A percentile compares a stretch with the other conserved stretches of the same genome.
Conservation (phyloP, 2,113 vertebrate species). For the Bos javanicus region DNA sequence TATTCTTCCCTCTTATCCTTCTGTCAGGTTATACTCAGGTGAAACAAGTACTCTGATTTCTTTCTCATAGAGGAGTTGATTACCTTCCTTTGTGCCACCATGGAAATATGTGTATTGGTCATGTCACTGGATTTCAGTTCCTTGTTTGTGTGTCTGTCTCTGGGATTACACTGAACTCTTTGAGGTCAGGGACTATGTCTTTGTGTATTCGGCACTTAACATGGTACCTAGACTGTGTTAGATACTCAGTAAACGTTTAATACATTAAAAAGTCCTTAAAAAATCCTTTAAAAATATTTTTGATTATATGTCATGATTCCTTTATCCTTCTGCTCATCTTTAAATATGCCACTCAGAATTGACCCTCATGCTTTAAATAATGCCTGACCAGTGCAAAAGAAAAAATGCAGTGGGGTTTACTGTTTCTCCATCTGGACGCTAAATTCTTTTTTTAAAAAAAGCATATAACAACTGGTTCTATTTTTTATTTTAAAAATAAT, state of each 20-base stretch:
- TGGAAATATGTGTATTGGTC: neutral
- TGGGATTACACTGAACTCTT: neutral
- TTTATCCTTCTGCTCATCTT: slow-evolving; percentile 14
- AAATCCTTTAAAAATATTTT: neutral
- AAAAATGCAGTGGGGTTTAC: neutral
- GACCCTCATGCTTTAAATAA: neutral
- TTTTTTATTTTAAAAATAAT: neutral
- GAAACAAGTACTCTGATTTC: neutral
- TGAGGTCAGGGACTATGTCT: neutral
- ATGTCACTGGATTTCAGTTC: neutral
- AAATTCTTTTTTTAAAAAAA: neutral
- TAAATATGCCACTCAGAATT: slow-evolving; percentile 1
- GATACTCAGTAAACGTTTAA: neutral
- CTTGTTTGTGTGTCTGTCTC: neutral
- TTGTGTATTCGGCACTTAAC: neutral
- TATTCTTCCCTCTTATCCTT: neutral
- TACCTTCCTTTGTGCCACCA: neutral
- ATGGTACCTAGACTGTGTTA: neutral
- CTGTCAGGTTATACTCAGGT: neutral
- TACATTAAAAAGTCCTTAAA: neutral
- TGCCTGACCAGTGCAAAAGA: neutral
- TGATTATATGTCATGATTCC: neutral
- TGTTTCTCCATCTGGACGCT: neutral
- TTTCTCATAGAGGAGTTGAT: neutral
- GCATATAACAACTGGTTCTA: neutral